These are phyloP conservation scores for Aethes cnicana DNA, from an alignment of 2,888 invertebrate genomes.

Conservation along the genomic window DNA sequence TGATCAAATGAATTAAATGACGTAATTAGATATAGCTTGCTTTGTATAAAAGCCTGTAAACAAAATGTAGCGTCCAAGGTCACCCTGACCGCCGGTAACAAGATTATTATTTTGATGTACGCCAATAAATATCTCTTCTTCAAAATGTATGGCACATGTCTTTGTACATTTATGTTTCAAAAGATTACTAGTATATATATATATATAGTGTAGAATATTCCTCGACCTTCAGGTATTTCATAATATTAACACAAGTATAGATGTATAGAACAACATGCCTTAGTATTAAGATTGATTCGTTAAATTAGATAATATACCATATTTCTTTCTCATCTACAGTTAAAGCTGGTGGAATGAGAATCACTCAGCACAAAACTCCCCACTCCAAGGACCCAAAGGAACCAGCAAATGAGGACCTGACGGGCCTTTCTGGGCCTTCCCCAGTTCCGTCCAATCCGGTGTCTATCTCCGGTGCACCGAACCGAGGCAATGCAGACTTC, in stretches of 20 bases:
- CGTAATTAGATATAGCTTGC: constrained; percentile 19
- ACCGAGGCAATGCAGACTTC: constrained; percentile 93
- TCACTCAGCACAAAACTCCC: constrained; percentile 91
- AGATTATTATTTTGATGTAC: constrained; percentile 9
- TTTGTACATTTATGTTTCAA: too few species aligned
- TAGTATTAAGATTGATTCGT: too few species aligned
- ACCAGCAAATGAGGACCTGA: constrained; percentile 85
- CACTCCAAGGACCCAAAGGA: constrained; percentile 85
- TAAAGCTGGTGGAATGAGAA: constrained; percentile 96
- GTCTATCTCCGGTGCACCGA: constrained; percentile 89
- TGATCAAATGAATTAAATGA: constrained; percentile 2
- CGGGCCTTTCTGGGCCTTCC: constrained; percentile 87
- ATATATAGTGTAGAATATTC: too few species aligned
- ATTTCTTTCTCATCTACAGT: constrained; percentile 75
- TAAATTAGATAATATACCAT: neutral
- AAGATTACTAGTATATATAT: too few species aligned
- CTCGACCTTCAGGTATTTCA: too few species aligned
- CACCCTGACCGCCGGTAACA: constrained; percentile 30
- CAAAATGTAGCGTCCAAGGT: constrained; percentile 55
- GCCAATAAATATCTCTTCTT: neutral
- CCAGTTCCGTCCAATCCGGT: constrained; percentile 89
- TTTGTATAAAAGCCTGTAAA: constrained; percentile 46
- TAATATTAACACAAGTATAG: too few species aligned
- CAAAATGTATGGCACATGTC: too few species aligned
- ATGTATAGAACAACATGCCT: too few species aligned